phyloP scores from a whole-genome alignment of 2,797 vertebrate genomes.

The Nannoperca australis region DNA sequence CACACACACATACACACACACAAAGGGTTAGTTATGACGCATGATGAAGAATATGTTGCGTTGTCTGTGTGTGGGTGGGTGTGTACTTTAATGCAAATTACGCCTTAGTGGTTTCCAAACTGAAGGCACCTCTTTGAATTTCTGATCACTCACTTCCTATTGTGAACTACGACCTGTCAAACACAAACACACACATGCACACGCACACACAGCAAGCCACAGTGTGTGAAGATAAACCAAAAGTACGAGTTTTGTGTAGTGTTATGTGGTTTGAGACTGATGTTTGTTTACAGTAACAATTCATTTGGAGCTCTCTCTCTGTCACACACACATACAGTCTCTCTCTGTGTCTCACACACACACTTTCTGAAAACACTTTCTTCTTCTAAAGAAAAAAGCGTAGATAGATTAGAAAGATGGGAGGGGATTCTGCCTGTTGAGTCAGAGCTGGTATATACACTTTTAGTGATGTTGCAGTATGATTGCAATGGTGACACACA shows the following conservation, averaged over 20 bases:
- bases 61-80: conserved; percentile 38
- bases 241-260: conserved; percentile 35
- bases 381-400: not conserved
- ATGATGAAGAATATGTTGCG: conserved; percentile 21
- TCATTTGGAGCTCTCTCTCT: conserved; percentile 29
- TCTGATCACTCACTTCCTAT: conserved; percentile 86
- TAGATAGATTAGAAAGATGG: not conserved
- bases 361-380: not conserved
- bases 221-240: conserved; percentile 29
- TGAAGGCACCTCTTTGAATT: conserved; percentile 73
- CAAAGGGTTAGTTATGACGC: not conserved
- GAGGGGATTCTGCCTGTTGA: conserved; percentile 50
- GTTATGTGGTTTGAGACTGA: conserved; percentile 12
- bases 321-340: not conserved
- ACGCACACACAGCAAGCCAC: not conserved
- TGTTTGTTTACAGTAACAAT: conserved; percentile 29
- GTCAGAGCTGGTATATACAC: conserved; percentile 64
- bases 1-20: conserved; percentile 22
- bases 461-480: conserved; percentile 43
- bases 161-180: conserved; percentile 83
- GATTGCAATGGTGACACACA: conserved; percentile 48
- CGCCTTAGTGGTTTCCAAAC: conserved; percentile 44
- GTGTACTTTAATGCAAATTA: conserved; percentile 16
- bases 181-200: conserved; percentile 17
- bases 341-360: not conserved